Evolutionary conservation across 2,888 invertebrate genomes (phyloP).

Genomic region (Tachystola acroxantha): DNA sequence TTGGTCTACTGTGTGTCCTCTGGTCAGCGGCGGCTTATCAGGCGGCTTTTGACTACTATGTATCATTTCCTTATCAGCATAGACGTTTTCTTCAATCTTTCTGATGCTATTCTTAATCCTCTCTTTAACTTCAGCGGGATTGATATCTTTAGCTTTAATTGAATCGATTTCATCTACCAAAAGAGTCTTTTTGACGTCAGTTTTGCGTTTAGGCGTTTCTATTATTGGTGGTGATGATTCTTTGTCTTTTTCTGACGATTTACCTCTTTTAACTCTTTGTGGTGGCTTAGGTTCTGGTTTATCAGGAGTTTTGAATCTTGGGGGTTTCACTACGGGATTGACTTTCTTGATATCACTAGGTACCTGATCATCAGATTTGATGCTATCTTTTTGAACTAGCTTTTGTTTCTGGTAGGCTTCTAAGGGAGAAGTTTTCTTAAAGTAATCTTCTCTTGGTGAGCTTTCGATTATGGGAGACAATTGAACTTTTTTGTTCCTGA

Average conservation of each 20-base stretch:
- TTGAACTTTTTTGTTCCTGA: conserved; percentile 81
- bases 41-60: conserved; percentile 86
- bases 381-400: conserved; percentile 40
- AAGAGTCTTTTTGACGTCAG: conserved; percentile 50
- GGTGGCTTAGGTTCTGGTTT: conserved; percentile 65
- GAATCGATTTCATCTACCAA: conserved; percentile 63
- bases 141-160: conserved; percentile 40
- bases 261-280: conserved; percentile 50
- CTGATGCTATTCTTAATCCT: conserved; percentile 72
- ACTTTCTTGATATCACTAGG: conserved; percentile 55
- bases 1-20: conserved; percentile 85
- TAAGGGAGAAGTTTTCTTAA: conserved; percentile 66
- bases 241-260: conserved; percentile 51
- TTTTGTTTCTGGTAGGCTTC: conserved; percentile 59
- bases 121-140: conserved; percentile 54
- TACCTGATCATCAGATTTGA: conserved; percentile 38
- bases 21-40: conserved; percentile 82
- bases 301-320: conserved; percentile 56
- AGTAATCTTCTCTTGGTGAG: conserved; percentile 84
- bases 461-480: conserved; percentile 89
- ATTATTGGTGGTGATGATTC: conserved; percentile 52
- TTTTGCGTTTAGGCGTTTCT: conserved; percentile 65
- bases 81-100: conserved; percentile 69
- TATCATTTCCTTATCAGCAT: conserved; percentile 80
- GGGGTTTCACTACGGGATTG: conserved; percentile 69